These are phyloP conservation scores for crab-eating macaque (Macaca fascicularis) DNA, from an alignment of 2,113 vertebrate species.

Conservation along the genomic window T2T-MFA8v1.1 NC_088380.1:159463001-159463500, in stretches of 20 bases:
- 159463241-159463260: neutral
- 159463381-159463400: too few species aligned
- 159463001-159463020: neutral
- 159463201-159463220: neutral
- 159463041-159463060: neutral
- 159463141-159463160: conserved; percentile 1
- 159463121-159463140: neutral
- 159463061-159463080: neutral
- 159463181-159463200: neutral
- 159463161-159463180: neutral
- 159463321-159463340: neutral
- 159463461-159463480: too few species aligned
- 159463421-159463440: too few species aligned
- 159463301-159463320: neutral
- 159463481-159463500: too few species aligned
- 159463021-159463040: neutral
- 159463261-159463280: neutral
- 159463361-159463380: too few species aligned
- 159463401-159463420: too few species aligned
- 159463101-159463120: neutral
- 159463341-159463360: too few species aligned
- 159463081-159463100: neutral
- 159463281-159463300: neutral
- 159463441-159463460: too few species aligned
- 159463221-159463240: neutral